A percentile compares a stretch with the other conserved stretches of the same genome.
Evolutionary conservation across 2,888 invertebrate species (phyloP).

Genomic region (Lymantria monacha): DNA sequence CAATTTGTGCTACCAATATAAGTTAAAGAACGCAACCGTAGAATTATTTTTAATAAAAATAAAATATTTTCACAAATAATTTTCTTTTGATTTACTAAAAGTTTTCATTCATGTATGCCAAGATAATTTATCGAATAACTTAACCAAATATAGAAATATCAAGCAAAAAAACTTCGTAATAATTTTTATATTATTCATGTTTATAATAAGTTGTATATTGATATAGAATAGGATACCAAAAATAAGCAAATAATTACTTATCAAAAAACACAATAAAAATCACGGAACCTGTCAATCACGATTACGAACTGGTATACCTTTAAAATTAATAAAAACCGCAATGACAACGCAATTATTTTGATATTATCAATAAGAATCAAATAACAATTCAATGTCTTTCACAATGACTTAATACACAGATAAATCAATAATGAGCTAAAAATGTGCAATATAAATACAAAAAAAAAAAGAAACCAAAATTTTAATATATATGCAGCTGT

Average conservation of each 20-base stretch:
- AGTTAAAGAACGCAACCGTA: not conserved
- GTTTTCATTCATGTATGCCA: no score
- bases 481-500: not conserved
- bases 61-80: no score
- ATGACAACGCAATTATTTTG: conserved; percentile 14
- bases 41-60: no score
- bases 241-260: no score
- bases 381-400: conserved; percentile 3
- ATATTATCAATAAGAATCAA: not conserved
- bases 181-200: no score
- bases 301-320: conserved; percentile 11
- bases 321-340: conserved; percentile 13
- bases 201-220: no score
- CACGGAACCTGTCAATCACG: conserved; percentile 23
- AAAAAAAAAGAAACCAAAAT: not conserved
- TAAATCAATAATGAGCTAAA: not conserved
- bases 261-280: no score
- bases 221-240: no score
- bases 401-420: not conserved
- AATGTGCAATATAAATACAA: not conserved
- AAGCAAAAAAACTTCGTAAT: no score
- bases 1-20: conserved; percentile 16
- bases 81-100: no score
- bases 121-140: no score
- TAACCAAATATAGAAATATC: no score